Conservation (phyloP, 53 echinoderm and acorn worm genomes). For the Holothuria leucospilota region DNA sequence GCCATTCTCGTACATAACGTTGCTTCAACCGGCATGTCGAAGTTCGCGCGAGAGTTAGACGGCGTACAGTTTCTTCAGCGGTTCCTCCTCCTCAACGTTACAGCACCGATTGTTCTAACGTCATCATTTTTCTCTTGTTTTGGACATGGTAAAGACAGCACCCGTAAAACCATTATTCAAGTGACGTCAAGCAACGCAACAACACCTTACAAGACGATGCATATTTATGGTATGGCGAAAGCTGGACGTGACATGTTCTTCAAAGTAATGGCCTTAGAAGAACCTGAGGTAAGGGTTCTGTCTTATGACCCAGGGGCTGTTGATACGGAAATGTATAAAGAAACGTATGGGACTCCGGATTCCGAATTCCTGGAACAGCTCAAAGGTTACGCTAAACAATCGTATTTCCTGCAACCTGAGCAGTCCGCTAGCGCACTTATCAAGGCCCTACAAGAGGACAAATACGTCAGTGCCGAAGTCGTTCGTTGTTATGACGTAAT, state of each 20-base stretch:
- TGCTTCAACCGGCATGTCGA: slow-evolving; percentile 51
- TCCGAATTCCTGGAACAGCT: slow-evolving; percentile 34
- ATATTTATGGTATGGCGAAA: slow-evolving; percentile 68
- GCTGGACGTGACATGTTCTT: slow-evolving; percentile 75
- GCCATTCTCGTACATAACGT: slow-evolving; percentile 68
- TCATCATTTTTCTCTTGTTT: slow-evolving; percentile 60
- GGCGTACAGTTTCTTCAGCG: slow-evolving; percentile 33
- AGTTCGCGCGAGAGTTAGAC: slow-evolving; percentile 9
- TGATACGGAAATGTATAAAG: slow-evolving; percentile 61
- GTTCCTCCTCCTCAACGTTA: slow-evolving; percentile 51
- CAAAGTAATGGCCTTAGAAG: slow-evolving; percentile 65
- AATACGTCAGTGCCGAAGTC: slow-evolving; percentile 65
- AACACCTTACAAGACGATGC: slow-evolving; percentile 48
- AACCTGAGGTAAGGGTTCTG: slow-evolving; percentile 70
- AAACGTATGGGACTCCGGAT: slow-evolving; percentile 40
- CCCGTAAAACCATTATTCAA: slow-evolving; percentile 57
- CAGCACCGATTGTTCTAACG: slow-evolving; percentile 54
- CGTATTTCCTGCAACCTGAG: slow-evolving; percentile 59
- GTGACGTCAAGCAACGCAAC: slow-evolving; percentile 49
- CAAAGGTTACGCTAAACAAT: neutral
- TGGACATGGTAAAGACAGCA: slow-evolving; percentile 38
- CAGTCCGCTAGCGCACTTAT: slow-evolving; percentile 65
- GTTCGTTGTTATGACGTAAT: slow-evolving; percentile 58
- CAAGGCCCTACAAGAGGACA: slow-evolving; percentile 65
- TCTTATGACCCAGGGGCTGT: slow-evolving; percentile 68